Conservation (phyloP, 2,888 invertebrate genomes). For the Spialia ferax region DNA sequence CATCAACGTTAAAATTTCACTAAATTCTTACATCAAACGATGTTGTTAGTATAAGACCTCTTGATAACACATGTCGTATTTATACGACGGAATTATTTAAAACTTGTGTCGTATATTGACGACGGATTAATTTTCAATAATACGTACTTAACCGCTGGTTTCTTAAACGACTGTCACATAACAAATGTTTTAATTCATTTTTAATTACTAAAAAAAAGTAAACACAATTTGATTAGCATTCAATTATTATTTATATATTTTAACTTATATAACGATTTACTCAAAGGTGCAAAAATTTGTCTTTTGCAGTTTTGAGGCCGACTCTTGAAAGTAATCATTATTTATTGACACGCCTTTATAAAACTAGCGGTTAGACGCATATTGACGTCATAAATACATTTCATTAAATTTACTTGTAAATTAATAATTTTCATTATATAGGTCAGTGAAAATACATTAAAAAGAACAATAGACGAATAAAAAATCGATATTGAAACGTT, state of each 20-base stretch:
- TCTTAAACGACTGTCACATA: too few species aligned
- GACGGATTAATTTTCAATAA: constrained; percentile 1
- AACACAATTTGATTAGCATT: too few species aligned
- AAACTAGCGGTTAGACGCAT: background rate
- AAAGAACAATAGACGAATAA: constrained; percentile 17
- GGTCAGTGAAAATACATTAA: constrained; percentile 7
- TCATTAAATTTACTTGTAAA: background rate
- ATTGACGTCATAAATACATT: background rate
- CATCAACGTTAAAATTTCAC: background rate
- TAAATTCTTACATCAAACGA: background rate
- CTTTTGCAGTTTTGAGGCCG: too few species aligned
- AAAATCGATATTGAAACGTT: constrained; percentile 31
- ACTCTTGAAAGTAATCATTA: too few species aligned
- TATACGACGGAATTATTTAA: constrained; percentile 2
- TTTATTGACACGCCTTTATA: background rate
- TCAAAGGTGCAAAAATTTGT: too few species aligned
- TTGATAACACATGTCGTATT: background rate
- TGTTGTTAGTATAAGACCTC: background rate
- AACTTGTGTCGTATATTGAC: background rate
- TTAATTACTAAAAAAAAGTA: too few species aligned
- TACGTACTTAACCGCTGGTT: background rate
- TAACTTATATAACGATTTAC: too few species aligned
- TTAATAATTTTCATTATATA: constrained; percentile 2
- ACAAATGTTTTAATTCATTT: too few species aligned
- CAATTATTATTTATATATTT: too few species aligned